Evolutionary conservation across 2,888 invertebrate species (phyloP), one percentile per base, ranked within the genome.

Genomic region (Melanophora roralis): DNA sequence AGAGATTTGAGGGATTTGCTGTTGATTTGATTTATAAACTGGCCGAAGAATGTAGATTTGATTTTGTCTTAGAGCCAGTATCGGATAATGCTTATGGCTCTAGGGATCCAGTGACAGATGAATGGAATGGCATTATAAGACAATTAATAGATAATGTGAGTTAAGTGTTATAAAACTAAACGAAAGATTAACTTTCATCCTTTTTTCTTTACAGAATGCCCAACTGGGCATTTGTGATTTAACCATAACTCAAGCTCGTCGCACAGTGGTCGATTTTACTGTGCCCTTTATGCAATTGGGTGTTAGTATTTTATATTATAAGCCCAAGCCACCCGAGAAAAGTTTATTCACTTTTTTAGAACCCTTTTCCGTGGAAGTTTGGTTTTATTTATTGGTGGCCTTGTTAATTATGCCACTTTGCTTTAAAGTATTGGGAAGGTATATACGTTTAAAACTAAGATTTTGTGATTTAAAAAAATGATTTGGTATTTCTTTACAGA

Each of bases 201-300:
- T 14, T 9, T 45, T 3, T 47, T 23, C n/a, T 38, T 27, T 27
- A n/a, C 91, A 97, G 97, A 95, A 95, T 92, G 97, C 97, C 14
- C 97, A 98, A 89, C 92, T 99, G 83, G 98, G 97, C 1, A 95
- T 99, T 78, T 98, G 98, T 85, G 98, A 99, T 88, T 91, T 99
- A 84, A 98, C 99, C 8, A 98, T 99, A 79, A 99, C 97, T n/a
- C 97, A 96, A 88, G 95, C 96, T 69, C 92, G 99, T 65, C 94
- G 97, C 84, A 93, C 93, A 78, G 94, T 94, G 23, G 97, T 97
- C 9, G 98, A 98, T 90, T 98, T 98, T 89, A 97, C 97, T 0
- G 97, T 97, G 90, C 99, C 99, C 0, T 99, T 98, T 90, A 98
- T 99, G 97, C 97, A 97, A 84, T 91, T 99, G 81, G 97, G 96